Conservation (phyloP, 2,888 invertebrate genomes). For the Drosophila kanekoi region DNA sequence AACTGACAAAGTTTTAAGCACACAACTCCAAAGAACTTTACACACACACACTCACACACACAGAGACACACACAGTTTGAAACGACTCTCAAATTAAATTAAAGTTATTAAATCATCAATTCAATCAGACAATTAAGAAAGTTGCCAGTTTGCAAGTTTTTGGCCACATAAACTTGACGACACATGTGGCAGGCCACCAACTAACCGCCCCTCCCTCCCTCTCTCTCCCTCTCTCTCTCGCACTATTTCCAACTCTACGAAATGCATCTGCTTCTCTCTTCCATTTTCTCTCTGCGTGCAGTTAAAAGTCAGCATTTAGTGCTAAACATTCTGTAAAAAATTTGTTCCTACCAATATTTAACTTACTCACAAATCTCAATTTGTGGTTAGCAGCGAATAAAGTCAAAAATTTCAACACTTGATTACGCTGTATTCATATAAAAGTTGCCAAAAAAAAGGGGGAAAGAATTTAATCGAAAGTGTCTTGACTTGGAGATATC, state of each 20-base stretch:
- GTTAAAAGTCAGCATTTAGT: conserved; percentile 48
- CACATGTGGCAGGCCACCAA: conserved; percentile 59
- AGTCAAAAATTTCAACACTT: conserved; percentile 39
- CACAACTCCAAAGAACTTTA: conserved; percentile 46
- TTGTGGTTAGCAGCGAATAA: conserved; percentile 58
- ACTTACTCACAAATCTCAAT: conserved; percentile 57
- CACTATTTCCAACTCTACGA: neutral
- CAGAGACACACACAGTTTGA: conserved; percentile 21
- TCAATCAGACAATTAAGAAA: conserved; percentile 84
- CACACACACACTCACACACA: conserved; percentile 18
- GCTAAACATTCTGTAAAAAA: conserved; percentile 48
- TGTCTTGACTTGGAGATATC: neutral
- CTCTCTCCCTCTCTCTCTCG: neutral
- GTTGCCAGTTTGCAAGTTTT: conserved; percentile 69
- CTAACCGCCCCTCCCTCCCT: neutral
- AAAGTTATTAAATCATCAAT: conserved; percentile 84
- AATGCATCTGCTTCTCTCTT: no score
- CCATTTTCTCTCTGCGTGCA: no score
- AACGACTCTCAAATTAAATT: conserved; percentile 75
- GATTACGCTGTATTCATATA: conserved; percentile 19
- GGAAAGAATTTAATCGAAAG: no score
- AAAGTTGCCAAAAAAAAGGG: neutral
- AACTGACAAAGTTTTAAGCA: conserved; percentile 63
- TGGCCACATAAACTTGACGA: conserved; percentile 66
- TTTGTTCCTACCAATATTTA: conserved; percentile 49